phyloP scores from a whole-genome alignment of 2,113 vertebrate species.

The Montifringilla adamsi region DNA sequence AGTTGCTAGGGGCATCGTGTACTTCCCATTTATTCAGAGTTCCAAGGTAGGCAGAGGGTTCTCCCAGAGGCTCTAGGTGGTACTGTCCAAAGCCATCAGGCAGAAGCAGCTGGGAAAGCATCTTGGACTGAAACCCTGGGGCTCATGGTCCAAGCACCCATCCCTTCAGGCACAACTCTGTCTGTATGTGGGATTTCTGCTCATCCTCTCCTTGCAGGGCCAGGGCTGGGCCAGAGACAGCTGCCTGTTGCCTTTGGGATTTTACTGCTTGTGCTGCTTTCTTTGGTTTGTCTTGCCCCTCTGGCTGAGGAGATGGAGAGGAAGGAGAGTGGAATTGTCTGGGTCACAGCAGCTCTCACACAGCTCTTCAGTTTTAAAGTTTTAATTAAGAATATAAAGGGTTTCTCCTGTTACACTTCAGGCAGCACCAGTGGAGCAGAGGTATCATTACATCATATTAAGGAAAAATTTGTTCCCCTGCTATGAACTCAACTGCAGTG shows the following conservation, averaged over 20 bases:
- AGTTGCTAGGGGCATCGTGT: not conserved
- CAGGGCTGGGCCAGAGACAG: not conserved
- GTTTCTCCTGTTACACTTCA: not conserved
- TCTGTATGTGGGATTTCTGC: not conserved
- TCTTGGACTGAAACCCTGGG: not conserved
- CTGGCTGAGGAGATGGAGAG: not conserved
- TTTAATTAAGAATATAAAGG: conserved; percentile 3
- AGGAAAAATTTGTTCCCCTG: not conserved
- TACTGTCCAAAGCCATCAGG: not conserved
- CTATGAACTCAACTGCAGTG: not conserved
- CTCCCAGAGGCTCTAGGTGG: not conserved
- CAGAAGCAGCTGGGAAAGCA: not conserved
- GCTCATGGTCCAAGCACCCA: not conserved
- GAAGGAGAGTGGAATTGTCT: not conserved
- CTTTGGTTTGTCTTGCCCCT: not conserved
- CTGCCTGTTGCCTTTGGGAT: not conserved
- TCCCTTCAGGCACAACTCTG: not conserved
- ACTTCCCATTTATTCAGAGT: not conserved
- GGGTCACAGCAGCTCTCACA: not conserved
- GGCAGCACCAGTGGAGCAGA: not conserved
- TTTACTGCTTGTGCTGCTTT: not conserved
- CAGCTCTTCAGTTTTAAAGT: not conserved
- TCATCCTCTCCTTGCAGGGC: not conserved
- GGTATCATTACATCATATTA: not conserved
- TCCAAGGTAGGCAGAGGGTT: not conserved